Evolutionary conservation across 2,888 invertebrate species (phyloP).

Genomic region (Fragum sueziense): DNA sequence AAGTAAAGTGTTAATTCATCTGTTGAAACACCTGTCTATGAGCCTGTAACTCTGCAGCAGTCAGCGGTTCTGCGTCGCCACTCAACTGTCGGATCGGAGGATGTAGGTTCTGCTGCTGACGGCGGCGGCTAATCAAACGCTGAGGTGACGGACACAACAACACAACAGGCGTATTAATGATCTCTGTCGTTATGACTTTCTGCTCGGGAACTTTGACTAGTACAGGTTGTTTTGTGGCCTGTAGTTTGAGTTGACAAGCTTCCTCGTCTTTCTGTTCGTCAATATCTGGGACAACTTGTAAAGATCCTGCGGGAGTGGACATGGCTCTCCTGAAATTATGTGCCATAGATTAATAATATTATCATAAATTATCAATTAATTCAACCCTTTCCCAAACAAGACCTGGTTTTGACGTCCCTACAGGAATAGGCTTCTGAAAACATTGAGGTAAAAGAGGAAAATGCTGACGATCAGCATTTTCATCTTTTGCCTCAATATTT

Average conservation of each 20-base stretch:
- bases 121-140: conserved; percentile 27
- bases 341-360: too few species aligned
- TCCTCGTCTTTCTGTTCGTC: conserved; percentile 55
- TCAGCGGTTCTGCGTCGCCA: conserved; percentile 76
- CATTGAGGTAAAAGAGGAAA: too few species aligned
- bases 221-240: neutral
- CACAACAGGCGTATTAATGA: conserved; percentile 21
- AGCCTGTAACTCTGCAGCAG: conserved; percentile 68
- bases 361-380: too few species aligned
- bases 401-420: too few species aligned
- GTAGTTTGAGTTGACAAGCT: neutral
- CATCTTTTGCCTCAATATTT: too few species aligned
- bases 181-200: conserved; percentile 8
- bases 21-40: conserved; percentile 66
- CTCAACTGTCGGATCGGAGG: conserved; percentile 75
- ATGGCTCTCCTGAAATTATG: conserved; percentile 74
- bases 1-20: neutral
- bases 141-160: conserved; percentile 28
- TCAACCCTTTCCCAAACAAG: too few species aligned
- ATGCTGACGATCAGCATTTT: too few species aligned
- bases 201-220: neutral
- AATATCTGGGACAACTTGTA: conserved; percentile 79
- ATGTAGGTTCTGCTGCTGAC: conserved; percentile 59
- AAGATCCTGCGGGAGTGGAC: conserved; percentile 64
- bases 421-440: too few species aligned